phyloP scores from a whole-genome alignment of 2,113 vertebrate genomes.

The Onychostoma macrolepis region DNA sequence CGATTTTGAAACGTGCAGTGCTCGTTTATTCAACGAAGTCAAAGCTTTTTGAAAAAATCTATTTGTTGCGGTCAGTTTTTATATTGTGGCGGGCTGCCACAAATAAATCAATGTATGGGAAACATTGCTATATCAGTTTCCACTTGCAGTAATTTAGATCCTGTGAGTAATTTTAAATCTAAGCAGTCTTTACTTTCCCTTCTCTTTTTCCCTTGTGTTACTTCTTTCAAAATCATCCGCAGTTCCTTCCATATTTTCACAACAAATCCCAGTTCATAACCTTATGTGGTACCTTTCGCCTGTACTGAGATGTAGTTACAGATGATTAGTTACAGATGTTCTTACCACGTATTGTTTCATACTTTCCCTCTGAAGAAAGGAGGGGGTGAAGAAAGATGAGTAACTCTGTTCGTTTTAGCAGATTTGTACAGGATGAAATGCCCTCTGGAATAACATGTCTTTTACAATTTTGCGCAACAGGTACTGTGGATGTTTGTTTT shows the following conservation, averaged over 20 bases:
- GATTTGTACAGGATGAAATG: not conserved
- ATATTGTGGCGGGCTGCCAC: too few relatives aligned
- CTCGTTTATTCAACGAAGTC: too few relatives aligned
- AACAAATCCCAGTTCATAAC: not conserved
- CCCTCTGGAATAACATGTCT: not conserved
- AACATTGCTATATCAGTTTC: too few relatives aligned
- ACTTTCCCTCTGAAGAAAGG: not conserved
- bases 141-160: not conserved
- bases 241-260: not conserved
- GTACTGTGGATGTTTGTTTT: conserved; percentile 26
- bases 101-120: too few relatives aligned
- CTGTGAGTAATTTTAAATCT: not conserved
- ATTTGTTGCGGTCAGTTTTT: too few relatives aligned
- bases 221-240: not conserved
- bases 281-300: not conserved
- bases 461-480: conserved; percentile 29
- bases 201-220: not conserved
- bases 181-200: not conserved
- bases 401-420: conserved; percentile 18
- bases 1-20: too few relatives aligned
- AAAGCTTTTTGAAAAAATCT: too few relatives aligned
- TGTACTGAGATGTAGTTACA: too few relatives aligned
- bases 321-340: conserved; percentile 49
- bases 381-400: conserved; percentile 7
- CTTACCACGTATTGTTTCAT: conserved; percentile 24